A percentile compares a stretch with the other conserved stretches of the same genome.
These are phyloP conservation scores for Crocidura indochinensis DNA, from an alignment of 2,797 vertebrate genomes.

Conservation along the genomic window DNA sequence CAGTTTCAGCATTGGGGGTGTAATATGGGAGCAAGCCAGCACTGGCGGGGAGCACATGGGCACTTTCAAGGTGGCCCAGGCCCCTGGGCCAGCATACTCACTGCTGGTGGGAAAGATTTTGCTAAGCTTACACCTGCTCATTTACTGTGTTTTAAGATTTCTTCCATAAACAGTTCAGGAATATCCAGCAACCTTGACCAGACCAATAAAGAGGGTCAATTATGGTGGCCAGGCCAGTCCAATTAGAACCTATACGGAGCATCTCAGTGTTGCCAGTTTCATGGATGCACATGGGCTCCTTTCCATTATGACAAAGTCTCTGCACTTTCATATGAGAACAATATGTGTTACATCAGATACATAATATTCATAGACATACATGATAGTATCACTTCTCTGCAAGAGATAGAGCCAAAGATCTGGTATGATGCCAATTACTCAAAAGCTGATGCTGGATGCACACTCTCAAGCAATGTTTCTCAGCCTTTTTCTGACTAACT, in stretches of 20 bases:
- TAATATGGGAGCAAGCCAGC: background rate
- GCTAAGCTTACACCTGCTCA: background rate
- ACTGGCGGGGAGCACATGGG: background rate
- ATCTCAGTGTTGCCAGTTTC: background rate
- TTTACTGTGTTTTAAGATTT: background rate
- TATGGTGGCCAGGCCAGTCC: background rate
- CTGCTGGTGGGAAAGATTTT: background rate
- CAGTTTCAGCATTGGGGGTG: background rate
- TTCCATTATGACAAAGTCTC: background rate
- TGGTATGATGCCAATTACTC: rapidly evolving
- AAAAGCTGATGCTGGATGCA: background rate
- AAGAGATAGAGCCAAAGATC: background rate
- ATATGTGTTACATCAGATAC: background rate
- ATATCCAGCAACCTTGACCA: background rate
- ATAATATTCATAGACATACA: background rate
- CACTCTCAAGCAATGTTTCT: too few species aligned
- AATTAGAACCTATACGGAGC: background rate
- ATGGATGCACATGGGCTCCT: background rate
- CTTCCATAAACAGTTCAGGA: background rate
- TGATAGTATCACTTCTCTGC: background rate
- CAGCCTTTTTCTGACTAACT: too few species aligned
- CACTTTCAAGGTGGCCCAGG: background rate
- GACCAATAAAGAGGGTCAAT: background rate
- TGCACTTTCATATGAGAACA: background rate
- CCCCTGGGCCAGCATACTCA: background rate